Evolutionary conservation across 1,140 invertebrate genomes (phyloP).

Genomic region (Drosophila subpulchrella): DNA sequence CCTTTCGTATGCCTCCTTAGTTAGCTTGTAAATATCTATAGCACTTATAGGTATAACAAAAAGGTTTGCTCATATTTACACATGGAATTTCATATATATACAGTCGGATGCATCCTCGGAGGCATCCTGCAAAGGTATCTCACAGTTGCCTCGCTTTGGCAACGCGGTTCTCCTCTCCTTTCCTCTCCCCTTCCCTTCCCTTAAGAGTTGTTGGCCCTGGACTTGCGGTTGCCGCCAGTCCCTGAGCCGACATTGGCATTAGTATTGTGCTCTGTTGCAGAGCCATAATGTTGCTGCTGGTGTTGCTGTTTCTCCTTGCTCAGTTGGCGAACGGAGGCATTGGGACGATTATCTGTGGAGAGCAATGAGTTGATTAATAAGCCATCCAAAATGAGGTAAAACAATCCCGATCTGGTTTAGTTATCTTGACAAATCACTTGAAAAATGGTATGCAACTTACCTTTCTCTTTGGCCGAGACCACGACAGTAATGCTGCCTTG

Average conservation of each 20-base stretch:
- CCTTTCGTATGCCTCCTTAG: constrained; percentile 76
- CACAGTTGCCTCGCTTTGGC: constrained; percentile 52
- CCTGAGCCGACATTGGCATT: constrained; percentile 50
- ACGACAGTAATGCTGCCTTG: constrained; percentile 20
- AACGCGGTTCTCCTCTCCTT: constrained; percentile 20
- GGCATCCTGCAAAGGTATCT: constrained; percentile 48
- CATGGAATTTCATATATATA: constrained; percentile 74
- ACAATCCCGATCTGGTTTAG: no score
- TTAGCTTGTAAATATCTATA: constrained; percentile 72
- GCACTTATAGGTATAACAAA: constrained; percentile 78
- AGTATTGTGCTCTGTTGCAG: constrained; percentile 55
- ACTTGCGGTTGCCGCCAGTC: constrained; percentile 63
- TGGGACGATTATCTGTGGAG: constrained; percentile 57
- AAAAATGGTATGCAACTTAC: constrained; percentile 6
- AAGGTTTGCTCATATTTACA: constrained; percentile 72
- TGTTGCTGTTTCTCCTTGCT: constrained; percentile 71
- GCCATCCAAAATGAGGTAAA: no score
- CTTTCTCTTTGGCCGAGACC: constrained; percentile 61
- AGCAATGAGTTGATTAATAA: neutral
- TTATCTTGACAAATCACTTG: no score
- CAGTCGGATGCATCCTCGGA: constrained; percentile 47
- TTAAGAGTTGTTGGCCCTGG: constrained; percentile 69
- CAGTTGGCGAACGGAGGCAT: constrained; percentile 63
- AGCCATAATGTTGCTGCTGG: constrained; percentile 59
- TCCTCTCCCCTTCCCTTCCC: constrained; percentile 1